Percentiles rank a stretch among this genome's conserved stretches.
Conservation (phyloP, 2,888 invertebrate species). For the Micropterix aruncella region DNA sequence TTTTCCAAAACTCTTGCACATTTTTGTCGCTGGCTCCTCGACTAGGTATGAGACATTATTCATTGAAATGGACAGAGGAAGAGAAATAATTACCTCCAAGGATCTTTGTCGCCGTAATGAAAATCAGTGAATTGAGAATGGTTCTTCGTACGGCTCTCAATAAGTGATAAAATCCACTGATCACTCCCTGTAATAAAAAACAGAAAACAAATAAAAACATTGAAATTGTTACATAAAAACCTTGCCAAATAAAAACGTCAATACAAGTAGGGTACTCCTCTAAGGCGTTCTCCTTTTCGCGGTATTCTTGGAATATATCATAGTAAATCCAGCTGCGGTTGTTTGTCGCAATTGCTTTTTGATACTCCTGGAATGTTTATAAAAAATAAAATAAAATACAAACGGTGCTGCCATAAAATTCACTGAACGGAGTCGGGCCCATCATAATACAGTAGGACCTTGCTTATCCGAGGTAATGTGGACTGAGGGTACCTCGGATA, state of each 20-base stretch:
- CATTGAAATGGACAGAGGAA: too few species aligned
- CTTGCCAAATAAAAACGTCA: background rate
- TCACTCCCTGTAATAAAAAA: background rate
- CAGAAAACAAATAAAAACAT: background rate
- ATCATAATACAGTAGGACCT: too few species aligned
- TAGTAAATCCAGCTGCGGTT: conserved; percentile 31
- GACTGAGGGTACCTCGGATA: too few species aligned
- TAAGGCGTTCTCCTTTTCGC: background rate
- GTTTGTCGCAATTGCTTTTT: conserved; percentile 30
- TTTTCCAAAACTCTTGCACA: too few species aligned
- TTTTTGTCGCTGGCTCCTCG: too few species aligned
- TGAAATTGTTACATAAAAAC: background rate
- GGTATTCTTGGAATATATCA: conserved; percentile 25
- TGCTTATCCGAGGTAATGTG: too few species aligned
- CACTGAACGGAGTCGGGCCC: too few species aligned
- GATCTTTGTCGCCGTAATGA: background rate
- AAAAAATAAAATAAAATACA: too few species aligned
- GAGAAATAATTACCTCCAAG: background rate
- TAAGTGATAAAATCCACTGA: background rate
- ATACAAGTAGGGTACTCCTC: background rate
- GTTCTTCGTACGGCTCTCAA: background rate
- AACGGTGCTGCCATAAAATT: too few species aligned
- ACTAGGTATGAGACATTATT: too few species aligned
- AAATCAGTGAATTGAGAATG: background rate
- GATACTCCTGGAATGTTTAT: conserved; percentile 24